Base-by-base conservation (phyloP, 2,888 invertebrate species). In the Barypeithes pellucidus region DNA sequence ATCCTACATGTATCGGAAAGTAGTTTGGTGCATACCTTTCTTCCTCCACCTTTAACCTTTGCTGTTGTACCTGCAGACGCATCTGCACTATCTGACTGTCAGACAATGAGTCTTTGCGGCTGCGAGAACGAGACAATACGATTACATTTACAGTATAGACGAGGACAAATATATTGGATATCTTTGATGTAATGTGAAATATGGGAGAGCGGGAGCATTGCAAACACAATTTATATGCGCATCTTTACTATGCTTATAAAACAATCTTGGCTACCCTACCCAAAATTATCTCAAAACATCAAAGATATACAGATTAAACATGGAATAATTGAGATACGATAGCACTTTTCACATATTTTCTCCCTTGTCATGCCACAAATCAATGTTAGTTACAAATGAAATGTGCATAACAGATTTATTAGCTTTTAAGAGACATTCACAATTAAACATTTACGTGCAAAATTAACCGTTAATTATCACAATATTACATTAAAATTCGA, bases 41-140 rank as follows among this genome's bases (percentile, higher is more conserved):
- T 87, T 93, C 92, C 87, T 93, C 93, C 83, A 92, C 93, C 88
- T 93, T 94, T 87, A 91, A 91, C 84, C 93, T 89, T 87, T 93
- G 93, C 85, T 90, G 91, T 87, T 91, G 90, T 84, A 93, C 93
- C 87, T 93, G 93, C 83, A 91, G 89, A 85, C 93, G 89, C 93
- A 94, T 93, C 88, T 93, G 92, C 81, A 92, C 92, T 86, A 94
- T 91, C 87, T 93, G 93, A 84, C 92, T 92, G 86, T 93, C 93
- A 87, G 93, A 92, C 83, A 93, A 88, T 86, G 91, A 91, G 87
- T 93, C 93, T 84, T 90, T 89, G 77, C 90, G 89, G 83, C 89
- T 88, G 85, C 89, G 89, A 79, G 81, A 83, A 84, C 80, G 85
- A 83, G 82, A 72, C 47, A 73, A 67, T 67, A 70, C 54, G 33